phyloP scores from a whole-genome alignment of 2,888 invertebrate genomes.

The Pteria penguin region DNA sequence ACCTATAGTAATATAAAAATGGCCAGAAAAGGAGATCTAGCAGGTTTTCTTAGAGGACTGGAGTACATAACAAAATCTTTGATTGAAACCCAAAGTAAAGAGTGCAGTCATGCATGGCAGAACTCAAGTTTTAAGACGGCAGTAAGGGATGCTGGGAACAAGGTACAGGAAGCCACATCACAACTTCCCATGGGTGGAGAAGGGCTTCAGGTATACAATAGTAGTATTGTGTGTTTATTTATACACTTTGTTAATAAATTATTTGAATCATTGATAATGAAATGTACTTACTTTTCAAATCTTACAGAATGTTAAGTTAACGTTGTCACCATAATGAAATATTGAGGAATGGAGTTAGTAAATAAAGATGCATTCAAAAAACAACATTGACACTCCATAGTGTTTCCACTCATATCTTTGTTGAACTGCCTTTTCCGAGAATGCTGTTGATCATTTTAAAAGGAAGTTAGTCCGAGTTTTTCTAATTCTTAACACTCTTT shows the following conservation, averaged over 20 bases:
- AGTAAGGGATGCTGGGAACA: constrained; percentile 50
- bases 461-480: too few relatives aligned
- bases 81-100: constrained; percentile 65
- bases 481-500: too few relatives aligned
- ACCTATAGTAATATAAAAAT: too few relatives aligned
- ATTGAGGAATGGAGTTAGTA: too few relatives aligned
- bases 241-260: not conserved
- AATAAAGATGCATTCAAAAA: too few relatives aligned
- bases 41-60: constrained; percentile 73
- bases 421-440: too few relatives aligned
- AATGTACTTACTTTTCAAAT: too few relatives aligned
- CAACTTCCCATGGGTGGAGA: constrained; percentile 45
- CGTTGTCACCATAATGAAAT: too few relatives aligned
- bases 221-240: not conserved
- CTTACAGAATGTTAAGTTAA: too few relatives aligned
- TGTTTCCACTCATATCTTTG: too few relatives aligned
- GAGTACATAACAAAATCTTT: constrained; percentile 68
- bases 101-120: constrained; percentile 65
- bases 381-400: too few relatives aligned
- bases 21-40: constrained; percentile 68
- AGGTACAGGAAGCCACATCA: constrained; percentile 59
- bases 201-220: constrained; percentile 40
- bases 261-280: not conserved
- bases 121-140: constrained; percentile 72
- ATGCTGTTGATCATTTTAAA: too few relatives aligned